Percentiles rank a stretch among this genome's conserved stretches.
Conservation (phyloP, 2,888 invertebrate species). For the Eristalis pertinax region DNA sequence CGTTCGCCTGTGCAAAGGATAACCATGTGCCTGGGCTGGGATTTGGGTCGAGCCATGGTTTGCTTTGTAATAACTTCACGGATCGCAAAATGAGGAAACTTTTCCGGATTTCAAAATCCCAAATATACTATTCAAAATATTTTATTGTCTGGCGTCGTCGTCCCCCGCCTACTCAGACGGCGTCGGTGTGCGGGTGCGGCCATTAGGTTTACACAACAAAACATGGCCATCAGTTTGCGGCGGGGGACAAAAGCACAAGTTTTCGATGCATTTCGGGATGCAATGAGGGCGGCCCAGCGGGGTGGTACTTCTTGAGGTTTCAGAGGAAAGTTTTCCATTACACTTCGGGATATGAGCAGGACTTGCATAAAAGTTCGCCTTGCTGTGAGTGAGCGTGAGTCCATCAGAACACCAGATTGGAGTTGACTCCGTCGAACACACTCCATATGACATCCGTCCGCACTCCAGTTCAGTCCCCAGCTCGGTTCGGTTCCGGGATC, state of each 20-base stretch:
- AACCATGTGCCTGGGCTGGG: neutral
- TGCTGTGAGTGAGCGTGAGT: neutral
- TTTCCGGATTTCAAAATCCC: conserved; percentile 47
- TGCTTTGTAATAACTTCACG: conserved; percentile 49
- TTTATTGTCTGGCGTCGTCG: conserved; percentile 56
- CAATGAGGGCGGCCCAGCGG: neutral
- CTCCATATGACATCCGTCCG: conserved; percentile 12
- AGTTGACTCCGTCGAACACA: neutral
- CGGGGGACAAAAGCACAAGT: neutral
- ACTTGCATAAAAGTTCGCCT: conserved; percentile 12
- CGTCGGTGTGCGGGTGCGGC: neutral
- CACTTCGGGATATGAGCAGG: conserved; percentile 22
- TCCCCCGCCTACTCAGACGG: neutral
- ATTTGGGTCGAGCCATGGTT: neutral
- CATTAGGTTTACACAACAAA: conserved; percentile 44
- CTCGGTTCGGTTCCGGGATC: conserved; percentile 19
- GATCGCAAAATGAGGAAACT: conserved; percentile 57
- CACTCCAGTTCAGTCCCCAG: neutral
- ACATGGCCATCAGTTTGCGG: conserved; percentile 31
- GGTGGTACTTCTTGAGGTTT: neutral
- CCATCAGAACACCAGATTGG: conserved; percentile 36
- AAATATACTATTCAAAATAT: conserved; percentile 66
- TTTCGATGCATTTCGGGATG: neutral
- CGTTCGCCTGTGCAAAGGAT: too few species aligned
- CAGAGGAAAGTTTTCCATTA: conserved; percentile 5